Conservation (phyloP, 1,140 invertebrate species). For the Drosophila novamexicana region DNA sequence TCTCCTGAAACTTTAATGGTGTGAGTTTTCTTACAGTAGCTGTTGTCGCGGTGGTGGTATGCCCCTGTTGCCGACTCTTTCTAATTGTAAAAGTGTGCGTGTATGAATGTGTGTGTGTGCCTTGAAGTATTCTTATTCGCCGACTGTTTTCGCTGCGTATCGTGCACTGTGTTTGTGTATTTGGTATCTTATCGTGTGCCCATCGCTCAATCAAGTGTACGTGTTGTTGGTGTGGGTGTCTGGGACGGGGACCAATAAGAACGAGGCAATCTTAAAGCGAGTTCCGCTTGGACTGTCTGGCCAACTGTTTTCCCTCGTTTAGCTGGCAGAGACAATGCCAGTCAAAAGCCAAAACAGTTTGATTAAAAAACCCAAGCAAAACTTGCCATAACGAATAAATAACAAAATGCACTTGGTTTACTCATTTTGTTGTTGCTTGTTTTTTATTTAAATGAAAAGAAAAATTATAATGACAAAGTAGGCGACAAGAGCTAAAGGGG, state of each 20-base stretch:
- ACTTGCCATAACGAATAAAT: slow-evolving; percentile 71
- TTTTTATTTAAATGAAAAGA: slow-evolving; percentile 61
- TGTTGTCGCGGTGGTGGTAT: slow-evolving; percentile 40
- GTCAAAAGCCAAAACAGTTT: slow-evolving; percentile 33
- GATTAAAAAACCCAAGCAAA: slow-evolving; percentile 65
- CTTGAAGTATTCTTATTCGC: slow-evolving; percentile 71
- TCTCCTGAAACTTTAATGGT: slow-evolving; percentile 56
- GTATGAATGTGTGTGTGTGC: slow-evolving; percentile 24
- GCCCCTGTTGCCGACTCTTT: slow-evolving; percentile 35
- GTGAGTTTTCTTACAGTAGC: slow-evolving; percentile 66
- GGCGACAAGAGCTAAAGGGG: slow-evolving; percentile 50
- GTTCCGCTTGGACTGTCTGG: slow-evolving; percentile 16
- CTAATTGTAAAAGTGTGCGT: slow-evolving; percentile 25
- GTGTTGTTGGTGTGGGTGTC: slow-evolving; percentile 38
- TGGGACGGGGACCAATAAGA: slow-evolving; percentile 58
- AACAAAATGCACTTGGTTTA: slow-evolving; percentile 77
- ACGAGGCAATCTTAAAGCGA: slow-evolving; percentile 34
- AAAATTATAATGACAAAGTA: slow-evolving; percentile 78
- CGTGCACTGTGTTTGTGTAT: slow-evolving; percentile 27
- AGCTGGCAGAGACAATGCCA: slow-evolving; percentile 1
- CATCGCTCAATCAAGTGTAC: slow-evolving; percentile 51
- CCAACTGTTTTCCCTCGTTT: slow-evolving; percentile 27
- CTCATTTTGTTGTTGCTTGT: slow-evolving; percentile 38
- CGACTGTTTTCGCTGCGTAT: slow-evolving; percentile 24
- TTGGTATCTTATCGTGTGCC: slow-evolving; percentile 51